These are phyloP conservation scores for Melitaea cinxia DNA, from an alignment of 1,140 invertebrate genomes.

Conservation along the genomic window DNA sequence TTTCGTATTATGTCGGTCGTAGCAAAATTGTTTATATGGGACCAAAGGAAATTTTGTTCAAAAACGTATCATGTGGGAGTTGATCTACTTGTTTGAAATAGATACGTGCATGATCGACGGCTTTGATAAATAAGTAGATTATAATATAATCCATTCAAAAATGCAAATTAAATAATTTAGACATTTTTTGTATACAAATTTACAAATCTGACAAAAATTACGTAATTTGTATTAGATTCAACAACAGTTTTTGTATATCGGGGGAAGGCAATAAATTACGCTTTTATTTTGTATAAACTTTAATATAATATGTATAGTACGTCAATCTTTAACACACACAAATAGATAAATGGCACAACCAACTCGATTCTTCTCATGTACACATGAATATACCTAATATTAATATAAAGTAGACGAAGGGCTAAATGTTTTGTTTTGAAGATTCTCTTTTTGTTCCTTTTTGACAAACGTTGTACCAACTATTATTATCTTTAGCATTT, in stretches of 20 bases:
- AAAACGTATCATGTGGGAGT: conserved; percentile 38
- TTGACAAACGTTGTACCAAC: conserved; percentile 52
- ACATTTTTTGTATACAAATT: not conserved
- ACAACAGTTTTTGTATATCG: conserved; percentile 44
- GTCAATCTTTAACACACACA: conserved; percentile 29
- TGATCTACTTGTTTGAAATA: conserved; percentile 18
- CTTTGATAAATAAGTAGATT: conserved; percentile 13
- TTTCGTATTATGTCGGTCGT: conserved; percentile 44
- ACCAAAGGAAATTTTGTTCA: conserved; percentile 58
- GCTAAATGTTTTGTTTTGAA: conserved; percentile 54
- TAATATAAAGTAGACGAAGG: conserved; percentile 49
- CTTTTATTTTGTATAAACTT: conserved; percentile 76
- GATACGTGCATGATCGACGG: conserved; percentile 13
- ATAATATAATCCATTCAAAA: not conserved
- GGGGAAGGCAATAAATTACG: conserved; percentile 84
- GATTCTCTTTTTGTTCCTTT: conserved; percentile 65
- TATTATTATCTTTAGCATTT: conserved; percentile 44
- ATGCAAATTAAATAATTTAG: not conserved
- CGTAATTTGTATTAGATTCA: conserved; percentile 23
- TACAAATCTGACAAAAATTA: not conserved
- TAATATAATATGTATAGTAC: conserved; percentile 40
- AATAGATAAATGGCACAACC: conserved; percentile 24
- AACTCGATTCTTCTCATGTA: conserved; percentile 26
- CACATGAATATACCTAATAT: conserved; percentile 21
- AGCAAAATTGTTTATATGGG: conserved; percentile 51